Evolutionary conservation across 2,113 vertebrate species (phyloP), one percentile per base, ranked within the genome.

Genomic region (Mohoua ochrocephala): DNA sequence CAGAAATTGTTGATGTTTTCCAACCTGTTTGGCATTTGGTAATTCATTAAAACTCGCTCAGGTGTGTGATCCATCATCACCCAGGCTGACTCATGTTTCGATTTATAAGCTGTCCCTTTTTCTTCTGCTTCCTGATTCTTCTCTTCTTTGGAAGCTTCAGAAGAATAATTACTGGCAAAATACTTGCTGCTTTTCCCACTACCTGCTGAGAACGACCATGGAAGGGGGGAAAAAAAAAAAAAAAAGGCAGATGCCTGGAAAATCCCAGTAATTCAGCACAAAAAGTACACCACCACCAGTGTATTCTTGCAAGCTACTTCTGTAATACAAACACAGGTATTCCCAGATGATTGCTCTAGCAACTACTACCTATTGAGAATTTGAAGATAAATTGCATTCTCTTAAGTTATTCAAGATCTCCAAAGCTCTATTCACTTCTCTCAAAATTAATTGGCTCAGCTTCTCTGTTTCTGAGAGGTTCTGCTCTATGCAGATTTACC

Each of bases 21-120:
- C 91, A 98, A 99, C 99, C 99, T 98, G 97, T 98, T 93, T 16
- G 97, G 98, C 45, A 99, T 97, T 98, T 99, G 99, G 94, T 99
- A 99, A 0, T 98, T 99, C 98, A 99, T 99, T 93, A 99, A 98
- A 93, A 98, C 79, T 27, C 7, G 74, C 45, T 99, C 98, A 3
- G 98, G 97, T 6, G 97, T 98, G 67, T 95, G 97, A 82, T 98
- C 97, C 95, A 99, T 98, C 97, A 98, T 98, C 96, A 61, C 97
- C 98, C 98, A 99, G 83, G 98, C 84, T 30, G 99, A 97, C 78
- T 98, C 98, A 94, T 98, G 97, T 52, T 90, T 98, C 9, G 52
- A 90, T 41, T 84, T 78, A 85, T 97, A 97, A 22, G 98, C 97
- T 87, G 56, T 59, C 87, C 73, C 71, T 67, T 93, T 91, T 84